Evolutionary conservation across 2,888 invertebrate genomes (phyloP).

Genomic region (Operophtera brumata): DNA sequence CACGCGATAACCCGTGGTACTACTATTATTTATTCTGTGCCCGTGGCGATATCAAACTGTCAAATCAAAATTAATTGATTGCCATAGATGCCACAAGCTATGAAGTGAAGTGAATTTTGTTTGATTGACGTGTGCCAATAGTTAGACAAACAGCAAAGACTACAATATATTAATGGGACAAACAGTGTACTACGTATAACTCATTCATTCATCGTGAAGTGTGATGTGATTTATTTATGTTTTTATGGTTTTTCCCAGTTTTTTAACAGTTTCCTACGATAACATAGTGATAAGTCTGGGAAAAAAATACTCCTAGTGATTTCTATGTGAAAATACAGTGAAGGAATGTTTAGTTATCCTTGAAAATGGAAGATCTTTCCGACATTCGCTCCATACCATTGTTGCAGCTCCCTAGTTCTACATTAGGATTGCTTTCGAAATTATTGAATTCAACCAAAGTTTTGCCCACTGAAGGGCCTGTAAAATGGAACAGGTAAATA

Average conservation of each 20-base stretch:
- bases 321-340: not conserved
- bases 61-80: too few species aligned
- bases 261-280: not conserved
- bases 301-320: not conserved
- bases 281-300: not conserved
- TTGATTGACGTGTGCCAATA: too few species aligned
- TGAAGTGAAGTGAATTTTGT: too few species aligned
- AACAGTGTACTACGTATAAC: too few species aligned
- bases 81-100: too few species aligned
- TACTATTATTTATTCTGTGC: too few species aligned
- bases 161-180: too few species aligned
- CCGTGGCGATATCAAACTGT: too few species aligned
- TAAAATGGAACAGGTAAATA: slow-evolving; percentile 52
- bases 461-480: slow-evolving; percentile 79
- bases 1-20: too few species aligned
- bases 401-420: slow-evolving; percentile 62
- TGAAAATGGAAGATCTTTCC: slow-evolving; percentile 44
- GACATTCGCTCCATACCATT: slow-evolving; percentile 63
- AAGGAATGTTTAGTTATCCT: not conserved
- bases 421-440: slow-evolving; percentile 78
- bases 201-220: too few species aligned
- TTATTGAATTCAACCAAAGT: slow-evolving; percentile 85
- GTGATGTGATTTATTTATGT: not conserved
- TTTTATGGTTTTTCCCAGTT: not conserved
- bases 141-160: too few species aligned